A percentile compares a stretch with the other conserved stretches of the same genome.
Conservation (phyloP, 1,140 invertebrate species). For the Ladona fulva region DNA sequence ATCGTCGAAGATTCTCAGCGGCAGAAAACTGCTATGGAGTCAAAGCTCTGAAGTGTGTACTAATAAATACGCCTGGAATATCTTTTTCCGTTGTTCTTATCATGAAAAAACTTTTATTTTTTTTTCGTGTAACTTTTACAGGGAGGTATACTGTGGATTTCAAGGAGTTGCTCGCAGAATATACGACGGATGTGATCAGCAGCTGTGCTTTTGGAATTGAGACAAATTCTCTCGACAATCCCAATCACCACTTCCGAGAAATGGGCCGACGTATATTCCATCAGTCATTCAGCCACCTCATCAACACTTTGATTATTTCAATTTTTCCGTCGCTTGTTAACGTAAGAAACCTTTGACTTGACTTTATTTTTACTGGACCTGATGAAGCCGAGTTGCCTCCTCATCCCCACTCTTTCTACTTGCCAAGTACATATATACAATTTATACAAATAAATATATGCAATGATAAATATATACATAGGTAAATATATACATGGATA, state of each 20-base stretch:
- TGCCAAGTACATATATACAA: too few species aligned
- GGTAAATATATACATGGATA: too few species aligned
- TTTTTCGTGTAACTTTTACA: background rate
- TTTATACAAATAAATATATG: too few species aligned
- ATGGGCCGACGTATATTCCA: conserved; percentile 35
- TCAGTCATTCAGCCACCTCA: background rate
- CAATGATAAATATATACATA: too few species aligned
- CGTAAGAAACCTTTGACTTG: background rate
- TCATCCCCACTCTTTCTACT: too few species aligned
- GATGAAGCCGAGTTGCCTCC: too few species aligned
- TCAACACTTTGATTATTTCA: background rate
- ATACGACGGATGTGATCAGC: conserved; percentile 47
- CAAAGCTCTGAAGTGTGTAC: too few species aligned
- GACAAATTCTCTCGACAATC: conserved; percentile 39
- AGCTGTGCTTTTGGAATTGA: conserved; percentile 47
- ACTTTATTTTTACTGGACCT: too few species aligned
- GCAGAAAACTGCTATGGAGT: too few species aligned
- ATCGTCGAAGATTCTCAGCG: too few species aligned
- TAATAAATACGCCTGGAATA: background rate
- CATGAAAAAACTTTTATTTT: background rate
- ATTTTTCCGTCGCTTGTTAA: background rate
- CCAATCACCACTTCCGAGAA: conserved; percentile 39
- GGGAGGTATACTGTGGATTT: conserved; percentile 29
- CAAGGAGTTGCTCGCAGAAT: conserved; percentile 37
- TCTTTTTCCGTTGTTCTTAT: background rate